phyloP scores from a whole-genome alignment of 2,797 vertebrate species.

The Spizella passerina region DNA sequence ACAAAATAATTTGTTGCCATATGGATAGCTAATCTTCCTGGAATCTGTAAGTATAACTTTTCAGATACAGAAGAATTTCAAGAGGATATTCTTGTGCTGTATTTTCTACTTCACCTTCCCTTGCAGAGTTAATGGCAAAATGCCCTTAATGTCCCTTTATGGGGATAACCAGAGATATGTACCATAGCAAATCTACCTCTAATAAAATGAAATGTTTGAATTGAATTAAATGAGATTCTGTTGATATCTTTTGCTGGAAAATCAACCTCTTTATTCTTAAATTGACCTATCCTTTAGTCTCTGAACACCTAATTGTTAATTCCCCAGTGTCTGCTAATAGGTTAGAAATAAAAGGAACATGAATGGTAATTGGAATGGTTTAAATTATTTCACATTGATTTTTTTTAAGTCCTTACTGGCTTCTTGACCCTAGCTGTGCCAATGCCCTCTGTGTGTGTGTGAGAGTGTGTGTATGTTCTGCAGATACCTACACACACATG shows the following conservation, averaged over 20 bases:
- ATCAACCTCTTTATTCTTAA: conserved; percentile 21
- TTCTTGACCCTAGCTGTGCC: neutral
- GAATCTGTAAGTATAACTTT: neutral
- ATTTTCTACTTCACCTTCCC: neutral
- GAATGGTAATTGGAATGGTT: neutral
- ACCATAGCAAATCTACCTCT: neutral
- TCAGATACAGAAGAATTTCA: neutral
- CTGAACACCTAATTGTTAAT: conserved; percentile 22
- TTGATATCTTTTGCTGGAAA: conserved; percentile 13
- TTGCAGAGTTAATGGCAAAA: neutral
- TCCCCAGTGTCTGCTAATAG: neutral
- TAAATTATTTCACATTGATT: neutral
- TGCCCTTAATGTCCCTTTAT: neutral
- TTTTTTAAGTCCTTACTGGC: neutral
- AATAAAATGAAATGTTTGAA: conserved; percentile 5
- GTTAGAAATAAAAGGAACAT: neutral
- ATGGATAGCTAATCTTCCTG: neutral
- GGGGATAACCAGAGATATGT: neutral
- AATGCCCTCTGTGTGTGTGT: neutral
- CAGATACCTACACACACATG: rapidly evolving
- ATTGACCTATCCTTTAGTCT: conserved; percentile 17
- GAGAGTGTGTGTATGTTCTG: neutral
- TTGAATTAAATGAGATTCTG: conserved; percentile 18
- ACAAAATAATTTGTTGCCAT: neutral
- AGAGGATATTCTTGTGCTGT: neutral